Percentiles rank a stretch among this genome's conserved stretches.
phyloP scores from a whole-genome alignment of 2,888 invertebrate species.

The Tachina grossa region DNA sequence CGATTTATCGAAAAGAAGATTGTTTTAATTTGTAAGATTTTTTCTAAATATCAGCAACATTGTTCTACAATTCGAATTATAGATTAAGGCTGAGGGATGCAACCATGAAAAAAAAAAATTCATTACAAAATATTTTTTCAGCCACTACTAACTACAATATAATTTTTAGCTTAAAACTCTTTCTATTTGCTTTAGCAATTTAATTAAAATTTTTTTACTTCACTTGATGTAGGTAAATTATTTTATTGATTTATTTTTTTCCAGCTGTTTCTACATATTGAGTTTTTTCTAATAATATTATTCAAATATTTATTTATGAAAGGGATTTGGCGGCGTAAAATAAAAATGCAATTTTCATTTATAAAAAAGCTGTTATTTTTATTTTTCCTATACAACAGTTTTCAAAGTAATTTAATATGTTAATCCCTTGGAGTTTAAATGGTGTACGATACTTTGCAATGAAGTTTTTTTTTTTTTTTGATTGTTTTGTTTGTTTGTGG shows the following conservation, averaged over 20 bases:
- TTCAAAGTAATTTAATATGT: slow-evolving; percentile 66
- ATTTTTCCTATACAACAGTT: background rate
- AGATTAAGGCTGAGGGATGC: too few relatives aligned
- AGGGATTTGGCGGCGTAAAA: slow-evolving; percentile 63
- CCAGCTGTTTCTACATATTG: slow-evolving; percentile 1
- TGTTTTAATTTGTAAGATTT: too few relatives aligned
- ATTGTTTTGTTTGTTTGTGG: slow-evolving; percentile 33
- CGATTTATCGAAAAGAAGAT: too few relatives aligned
- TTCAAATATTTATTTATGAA: slow-evolving; percentile 44
- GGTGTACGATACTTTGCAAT: slow-evolving; percentile 54
- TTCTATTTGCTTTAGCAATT: slow-evolving; percentile 39
- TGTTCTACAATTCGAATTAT: too few relatives aligned
- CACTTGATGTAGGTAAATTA: slow-evolving; percentile 31
- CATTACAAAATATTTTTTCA: background rate
- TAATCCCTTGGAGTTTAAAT: slow-evolving; percentile 67
- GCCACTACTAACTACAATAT: background rate
- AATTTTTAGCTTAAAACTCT: slow-evolving; percentile 30
- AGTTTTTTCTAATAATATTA: slow-evolving; percentile 2
- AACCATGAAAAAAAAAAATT: background rate
- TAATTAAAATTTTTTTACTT: slow-evolving; percentile 56
- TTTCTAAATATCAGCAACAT: too few relatives aligned
- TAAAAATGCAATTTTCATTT: slow-evolving; percentile 63
- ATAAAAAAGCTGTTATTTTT: background rate
- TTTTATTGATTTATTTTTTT: slow-evolving; percentile 32
- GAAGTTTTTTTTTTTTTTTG: slow-evolving; percentile 20